Evolutionary conservation across 2,797 vertebrate species (phyloP).

Genomic region (Galago senegalensis): DNA sequence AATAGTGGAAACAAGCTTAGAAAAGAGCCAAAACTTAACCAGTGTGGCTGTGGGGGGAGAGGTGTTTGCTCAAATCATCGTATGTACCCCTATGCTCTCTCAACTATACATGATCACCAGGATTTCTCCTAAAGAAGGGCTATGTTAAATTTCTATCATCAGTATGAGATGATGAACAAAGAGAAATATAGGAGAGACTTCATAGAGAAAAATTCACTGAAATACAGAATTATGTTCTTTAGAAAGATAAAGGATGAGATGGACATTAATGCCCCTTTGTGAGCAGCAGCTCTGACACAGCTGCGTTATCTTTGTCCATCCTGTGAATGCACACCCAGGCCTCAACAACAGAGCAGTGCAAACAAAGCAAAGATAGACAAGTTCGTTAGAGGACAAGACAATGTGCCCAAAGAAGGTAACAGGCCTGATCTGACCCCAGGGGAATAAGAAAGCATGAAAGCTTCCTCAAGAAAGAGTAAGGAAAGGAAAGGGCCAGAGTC

Average conservation of each 20-base stretch:
- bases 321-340: background rate
- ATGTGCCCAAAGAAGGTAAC: background rate
- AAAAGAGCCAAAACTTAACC: background rate
- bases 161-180: constrained; percentile 8
- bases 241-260: background rate
- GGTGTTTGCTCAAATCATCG: background rate
- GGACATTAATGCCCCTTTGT: background rate
- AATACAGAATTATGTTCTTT: background rate
- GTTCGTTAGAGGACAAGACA: background rate
- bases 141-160: background rate
- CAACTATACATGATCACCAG: background rate
- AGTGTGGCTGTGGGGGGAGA: background rate
- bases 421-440: background rate
- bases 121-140: background rate
- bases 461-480: background rate
- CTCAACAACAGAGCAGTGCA: background rate
- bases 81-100: background rate
- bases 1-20: background rate
- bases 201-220: background rate
- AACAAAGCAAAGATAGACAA: background rate
- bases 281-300: background rate
- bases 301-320: background rate
- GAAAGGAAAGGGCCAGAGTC: background rate
- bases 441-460: background rate
- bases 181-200: background rate